Percentiles rank a stretch among this genome's conserved stretches.
Conservation (phyloP, 1,140 invertebrate genomes). For the Drosophila santomea region DNA sequence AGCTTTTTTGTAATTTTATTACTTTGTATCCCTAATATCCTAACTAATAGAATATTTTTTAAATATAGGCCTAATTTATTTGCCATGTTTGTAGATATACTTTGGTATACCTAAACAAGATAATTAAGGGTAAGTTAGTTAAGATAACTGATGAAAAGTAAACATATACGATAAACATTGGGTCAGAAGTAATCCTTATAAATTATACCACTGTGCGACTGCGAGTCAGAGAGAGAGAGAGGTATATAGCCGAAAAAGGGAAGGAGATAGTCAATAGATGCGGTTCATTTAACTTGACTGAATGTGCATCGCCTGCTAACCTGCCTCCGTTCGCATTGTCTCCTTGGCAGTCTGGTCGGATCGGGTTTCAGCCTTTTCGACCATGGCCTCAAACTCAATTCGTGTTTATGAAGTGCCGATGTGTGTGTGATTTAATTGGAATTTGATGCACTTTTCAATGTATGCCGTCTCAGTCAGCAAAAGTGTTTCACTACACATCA, state of each 20-base stretch:
- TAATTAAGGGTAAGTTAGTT: no score
- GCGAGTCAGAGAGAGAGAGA: neutral
- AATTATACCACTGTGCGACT: neutral
- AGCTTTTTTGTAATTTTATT: no score
- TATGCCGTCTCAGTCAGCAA: conserved; percentile 49
- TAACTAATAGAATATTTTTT: no score
- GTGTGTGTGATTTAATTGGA: conserved; percentile 76
- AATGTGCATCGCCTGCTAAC: conserved; percentile 72
- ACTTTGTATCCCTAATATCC: no score
- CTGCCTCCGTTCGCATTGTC: conserved; percentile 31
- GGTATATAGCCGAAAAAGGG: conserved; percentile 6
- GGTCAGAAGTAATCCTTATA: no score
- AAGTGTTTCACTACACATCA: conserved; percentile 39
- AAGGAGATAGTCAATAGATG: conserved; percentile 77
- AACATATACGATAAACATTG: neutral
- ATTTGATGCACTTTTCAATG: conserved; percentile 69
- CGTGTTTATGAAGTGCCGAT: conserved; percentile 75
- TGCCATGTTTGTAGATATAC: no score
- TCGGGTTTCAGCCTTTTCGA: conserved; percentile 20
- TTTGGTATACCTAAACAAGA: no score
- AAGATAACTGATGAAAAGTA: neutral
- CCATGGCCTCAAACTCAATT: conserved; percentile 30
- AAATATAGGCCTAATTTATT: no score
- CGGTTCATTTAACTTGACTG: conserved; percentile 80
- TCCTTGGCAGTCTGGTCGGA: conserved; percentile 33